Evolutionary conservation across 2,888 invertebrate species (phyloP).

Genomic region (Polydrusus tereticollis): DNA sequence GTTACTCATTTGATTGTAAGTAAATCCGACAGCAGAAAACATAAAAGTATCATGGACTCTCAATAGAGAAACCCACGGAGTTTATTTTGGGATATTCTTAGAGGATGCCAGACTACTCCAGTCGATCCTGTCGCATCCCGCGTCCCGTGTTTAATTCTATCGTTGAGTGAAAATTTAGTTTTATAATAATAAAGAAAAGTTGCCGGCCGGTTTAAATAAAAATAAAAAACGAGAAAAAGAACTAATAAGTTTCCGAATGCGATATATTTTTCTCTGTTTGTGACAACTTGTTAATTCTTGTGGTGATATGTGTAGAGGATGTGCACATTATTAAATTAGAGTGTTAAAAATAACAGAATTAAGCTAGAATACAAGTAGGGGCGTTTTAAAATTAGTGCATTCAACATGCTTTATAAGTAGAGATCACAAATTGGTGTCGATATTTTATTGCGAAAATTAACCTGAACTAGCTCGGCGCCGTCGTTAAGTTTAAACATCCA

Average conservation of each 20-base stretch:
- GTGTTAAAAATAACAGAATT: constrained; percentile 16
- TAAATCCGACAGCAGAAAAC: constrained; percentile 24
- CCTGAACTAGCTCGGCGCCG: too few relatives aligned
- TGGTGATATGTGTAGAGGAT: background rate
- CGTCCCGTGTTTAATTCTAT: constrained; percentile 19
- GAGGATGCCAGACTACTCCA: constrained; percentile 36
- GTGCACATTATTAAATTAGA: background rate
- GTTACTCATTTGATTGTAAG: background rate
- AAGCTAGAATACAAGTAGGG: background rate
- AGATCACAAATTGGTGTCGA: background rate
- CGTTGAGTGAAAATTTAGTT: constrained; percentile 5
- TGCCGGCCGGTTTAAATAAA: background rate
- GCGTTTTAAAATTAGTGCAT: constrained; percentile 15
- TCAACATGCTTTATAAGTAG: background rate
- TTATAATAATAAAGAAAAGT: background rate
- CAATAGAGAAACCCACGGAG: constrained; percentile 32
- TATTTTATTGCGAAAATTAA: background rate
- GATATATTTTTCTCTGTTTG: background rate
- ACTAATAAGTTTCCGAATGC: background rate
- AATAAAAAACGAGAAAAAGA: background rate
- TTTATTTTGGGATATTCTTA: constrained; percentile 44
- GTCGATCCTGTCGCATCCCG: constrained; percentile 31
- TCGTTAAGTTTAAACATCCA: too few relatives aligned
- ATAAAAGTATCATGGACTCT: constrained; percentile 29
- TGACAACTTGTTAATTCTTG: background rate